Percentiles rank a stretch among this genome's conserved stretches.
Evolutionary conservation across 2,113 vertebrate genomes (phyloP).

Genomic region (Chauna torquata): DNA sequence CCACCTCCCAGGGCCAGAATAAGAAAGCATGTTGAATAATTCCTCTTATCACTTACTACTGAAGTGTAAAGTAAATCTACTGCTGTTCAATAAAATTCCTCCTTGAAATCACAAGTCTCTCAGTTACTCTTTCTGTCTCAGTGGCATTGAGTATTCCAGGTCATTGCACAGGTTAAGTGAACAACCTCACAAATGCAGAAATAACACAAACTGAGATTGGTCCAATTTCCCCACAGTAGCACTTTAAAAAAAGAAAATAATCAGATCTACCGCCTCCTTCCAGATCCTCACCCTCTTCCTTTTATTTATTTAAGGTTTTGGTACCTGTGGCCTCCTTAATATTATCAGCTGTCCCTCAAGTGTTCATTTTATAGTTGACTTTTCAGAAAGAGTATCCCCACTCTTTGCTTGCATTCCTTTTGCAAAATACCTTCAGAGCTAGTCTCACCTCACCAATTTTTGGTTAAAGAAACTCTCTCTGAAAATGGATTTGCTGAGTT

Average conservation of each 20-base stretch:
- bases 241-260: constrained; percentile 16
- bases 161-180: constrained; percentile 78
- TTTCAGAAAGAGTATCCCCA: not conserved
- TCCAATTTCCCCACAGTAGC: constrained; percentile 58
- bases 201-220: constrained; percentile 68
- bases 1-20: not conserved
- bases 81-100: constrained; percentile 54
- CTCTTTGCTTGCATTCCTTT: not conserved
- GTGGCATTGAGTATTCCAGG: constrained; percentile 67
- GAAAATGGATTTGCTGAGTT: not conserved
- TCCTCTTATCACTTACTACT: constrained; percentile 31
- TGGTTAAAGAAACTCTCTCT: not conserved
- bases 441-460: not conserved
- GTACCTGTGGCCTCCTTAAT: not conserved
- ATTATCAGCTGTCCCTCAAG: not conserved
- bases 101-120: constrained; percentile 45
- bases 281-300: not conserved
- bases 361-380: accelerated
- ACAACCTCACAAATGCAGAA: constrained; percentile 74
- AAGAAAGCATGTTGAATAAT: constrained; percentile 44
- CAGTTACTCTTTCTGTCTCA: constrained; percentile 60
- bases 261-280: not conserved
- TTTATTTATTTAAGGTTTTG: constrained; percentile 23
- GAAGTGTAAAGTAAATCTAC: constrained; percentile 68
- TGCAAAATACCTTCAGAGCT: not conserved